Percentiles rank a stretch among this genome's conserved stretches.
Evolutionary conservation across 1,140 invertebrate species (phyloP).

Genomic region (Drosophila ambigua): DNA sequence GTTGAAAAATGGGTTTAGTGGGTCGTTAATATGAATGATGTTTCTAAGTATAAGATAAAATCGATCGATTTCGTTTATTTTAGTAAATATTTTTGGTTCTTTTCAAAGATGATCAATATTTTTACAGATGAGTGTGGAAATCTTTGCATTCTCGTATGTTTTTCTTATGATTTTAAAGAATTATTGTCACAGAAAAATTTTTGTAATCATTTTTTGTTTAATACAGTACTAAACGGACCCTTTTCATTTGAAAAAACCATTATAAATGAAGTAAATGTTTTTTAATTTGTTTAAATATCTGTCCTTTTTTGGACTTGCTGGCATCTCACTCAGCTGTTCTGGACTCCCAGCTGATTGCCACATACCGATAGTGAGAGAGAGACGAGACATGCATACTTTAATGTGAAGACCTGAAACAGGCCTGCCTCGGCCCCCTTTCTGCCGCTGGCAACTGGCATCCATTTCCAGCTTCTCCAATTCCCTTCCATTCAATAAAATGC

Average conservation of each 20-base stretch:
- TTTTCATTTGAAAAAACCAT: background rate
- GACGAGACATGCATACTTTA: background rate
- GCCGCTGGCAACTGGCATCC: slow-evolving; percentile 26
- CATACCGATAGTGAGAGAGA: too few relatives aligned
- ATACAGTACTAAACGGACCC: background rate
- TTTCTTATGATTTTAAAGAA: background rate
- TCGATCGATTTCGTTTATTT: too few relatives aligned
- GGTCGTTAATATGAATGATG: background rate
- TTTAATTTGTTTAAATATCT: background rate
- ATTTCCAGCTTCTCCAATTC: slow-evolving; percentile 38
- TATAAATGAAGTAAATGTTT: background rate
- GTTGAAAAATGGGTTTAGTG: background rate
- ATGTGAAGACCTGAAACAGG: background rate
- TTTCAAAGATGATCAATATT: background rate
- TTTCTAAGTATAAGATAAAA: too few relatives aligned
- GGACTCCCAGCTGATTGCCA: slow-evolving; percentile 51
- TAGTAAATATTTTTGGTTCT: background rate
- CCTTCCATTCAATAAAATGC: slow-evolving; percentile 56
- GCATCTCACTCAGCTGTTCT: slow-evolving; percentile 59
- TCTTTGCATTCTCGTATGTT: too few relatives aligned
- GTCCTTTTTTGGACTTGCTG: slow-evolving; percentile 31
- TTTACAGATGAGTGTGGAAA: too few relatives aligned
- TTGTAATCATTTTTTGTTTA: background rate
- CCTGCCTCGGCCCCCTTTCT: slow-evolving; percentile 1
- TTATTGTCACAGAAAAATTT: background rate